A percentile compares a stretch with the other conserved stretches of the same genome.
These are phyloP conservation scores for Druceiella hillmani DNA, from an alignment of 2,888 invertebrate species.

Conservation along the genomic window DNA sequence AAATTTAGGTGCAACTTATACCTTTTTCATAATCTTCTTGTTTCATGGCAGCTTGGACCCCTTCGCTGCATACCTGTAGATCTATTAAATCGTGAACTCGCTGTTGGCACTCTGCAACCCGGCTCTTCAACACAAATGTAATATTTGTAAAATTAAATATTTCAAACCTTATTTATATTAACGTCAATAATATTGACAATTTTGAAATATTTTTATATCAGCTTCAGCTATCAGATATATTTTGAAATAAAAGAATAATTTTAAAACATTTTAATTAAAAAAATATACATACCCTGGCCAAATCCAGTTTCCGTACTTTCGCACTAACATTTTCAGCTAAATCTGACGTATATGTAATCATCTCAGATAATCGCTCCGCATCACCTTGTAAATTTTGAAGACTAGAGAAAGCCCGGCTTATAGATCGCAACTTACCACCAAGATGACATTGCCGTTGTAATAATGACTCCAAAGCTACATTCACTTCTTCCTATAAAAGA, in stretches of 20 bases:
- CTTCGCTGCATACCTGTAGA: slow-evolving; percentile 91
- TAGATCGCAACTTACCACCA: slow-evolving; percentile 72
- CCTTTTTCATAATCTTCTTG: slow-evolving; percentile 94
- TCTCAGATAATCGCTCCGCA: slow-evolving; percentile 73
- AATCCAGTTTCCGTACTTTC: slow-evolving; percentile 90
- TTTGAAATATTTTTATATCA: not conserved
- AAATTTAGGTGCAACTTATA: too few species aligned
- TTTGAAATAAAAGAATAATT: too few species aligned
- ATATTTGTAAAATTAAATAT: slow-evolving; percentile 6
- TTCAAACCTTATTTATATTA: slow-evolving; percentile 8
- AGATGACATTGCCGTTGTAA: slow-evolving; percentile 70
- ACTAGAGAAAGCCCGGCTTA: slow-evolving; percentile 77
- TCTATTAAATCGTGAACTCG: slow-evolving; percentile 93
- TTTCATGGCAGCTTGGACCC: slow-evolving; percentile 90
- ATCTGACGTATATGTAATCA: slow-evolving; percentile 81
- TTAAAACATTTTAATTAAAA: too few species aligned
- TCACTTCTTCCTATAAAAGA: slow-evolving; percentile 57
- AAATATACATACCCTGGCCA: slow-evolving; percentile 86
- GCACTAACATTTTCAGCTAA: slow-evolving; percentile 92
- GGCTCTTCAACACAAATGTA: slow-evolving; percentile 51
- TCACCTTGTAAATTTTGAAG: slow-evolving; percentile 73
- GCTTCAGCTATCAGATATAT: too few species aligned
- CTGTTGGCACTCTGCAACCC: slow-evolving; percentile 91
- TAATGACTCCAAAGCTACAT: slow-evolving; percentile 63
- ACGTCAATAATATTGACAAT: too few species aligned